These are phyloP conservation scores for Tineola bisselliella DNA, from an alignment of 2,888 invertebrate genomes.

Conservation along the genomic window DNA sequence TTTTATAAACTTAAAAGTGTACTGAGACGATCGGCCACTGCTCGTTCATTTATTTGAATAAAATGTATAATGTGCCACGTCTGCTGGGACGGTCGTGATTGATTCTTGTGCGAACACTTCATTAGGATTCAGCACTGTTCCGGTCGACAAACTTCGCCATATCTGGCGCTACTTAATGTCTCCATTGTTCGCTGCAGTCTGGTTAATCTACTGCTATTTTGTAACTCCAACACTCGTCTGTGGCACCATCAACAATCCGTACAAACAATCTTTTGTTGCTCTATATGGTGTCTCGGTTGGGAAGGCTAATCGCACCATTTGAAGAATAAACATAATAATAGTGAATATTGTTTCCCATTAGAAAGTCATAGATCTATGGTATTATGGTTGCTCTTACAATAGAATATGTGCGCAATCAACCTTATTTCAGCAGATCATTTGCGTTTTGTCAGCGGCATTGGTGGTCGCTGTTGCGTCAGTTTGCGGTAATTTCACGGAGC, in stretches of 20 bases:
- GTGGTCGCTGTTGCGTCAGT: constrained; percentile 38
- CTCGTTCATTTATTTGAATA: constrained; percentile 4
- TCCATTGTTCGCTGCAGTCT: constrained; percentile 48
- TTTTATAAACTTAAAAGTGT: no score
- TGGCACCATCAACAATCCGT: background rate
- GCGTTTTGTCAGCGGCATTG: constrained; percentile 15
- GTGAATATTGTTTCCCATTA: background rate
- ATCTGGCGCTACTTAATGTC: constrained; percentile 55
- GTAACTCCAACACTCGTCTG: constrained; percentile 9
- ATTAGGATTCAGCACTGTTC: constrained; percentile 49
- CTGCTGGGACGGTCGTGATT: constrained; percentile 1
- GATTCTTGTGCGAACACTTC: constrained; percentile 27
- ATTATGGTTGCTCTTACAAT: background rate
- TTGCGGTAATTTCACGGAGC: constrained; percentile 61
- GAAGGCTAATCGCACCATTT: constrained; percentile 37
- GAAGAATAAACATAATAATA: background rate
- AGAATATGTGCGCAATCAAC: background rate
- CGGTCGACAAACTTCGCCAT: constrained; percentile 50
- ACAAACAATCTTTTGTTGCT: constrained; percentile 8
- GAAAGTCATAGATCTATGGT: background rate
- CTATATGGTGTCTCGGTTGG: constrained; percentile 20
- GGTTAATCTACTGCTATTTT: constrained; percentile 38
- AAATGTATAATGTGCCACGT: background rate
- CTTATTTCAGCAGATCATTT: constrained; percentile 17
- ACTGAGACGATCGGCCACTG: background rate